Conservation (phyloP, 2,113 vertebrate genomes). For the Syngnathus floridae region DNA sequence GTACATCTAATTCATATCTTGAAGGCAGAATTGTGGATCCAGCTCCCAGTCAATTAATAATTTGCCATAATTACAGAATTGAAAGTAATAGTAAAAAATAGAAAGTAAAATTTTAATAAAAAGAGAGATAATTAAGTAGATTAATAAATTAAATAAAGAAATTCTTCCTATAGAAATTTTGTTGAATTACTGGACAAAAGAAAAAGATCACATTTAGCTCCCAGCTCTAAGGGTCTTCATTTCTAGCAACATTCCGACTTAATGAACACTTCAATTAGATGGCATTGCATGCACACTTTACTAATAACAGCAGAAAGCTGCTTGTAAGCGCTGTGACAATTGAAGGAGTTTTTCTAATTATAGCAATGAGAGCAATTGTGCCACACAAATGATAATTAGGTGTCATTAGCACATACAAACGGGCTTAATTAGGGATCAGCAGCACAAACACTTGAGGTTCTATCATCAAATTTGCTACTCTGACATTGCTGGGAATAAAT, state of each 20-base stretch:
- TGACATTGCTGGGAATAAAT: slow-evolving; percentile 45
- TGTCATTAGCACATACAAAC: slow-evolving; percentile 73
- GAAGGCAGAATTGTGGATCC: too few species aligned
- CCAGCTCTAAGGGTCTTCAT: slow-evolving; percentile 51
- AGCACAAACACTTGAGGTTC: slow-evolving; percentile 66
- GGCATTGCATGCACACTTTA: slow-evolving; percentile 72
- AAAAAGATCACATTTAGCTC: slow-evolving; percentile 11
- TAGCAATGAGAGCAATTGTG: slow-evolving; percentile 68
- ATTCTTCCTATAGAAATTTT: not conserved
- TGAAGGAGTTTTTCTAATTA: slow-evolving; percentile 72
- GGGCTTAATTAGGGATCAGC: slow-evolving; percentile 64
- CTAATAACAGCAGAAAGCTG: slow-evolving; percentile 65
- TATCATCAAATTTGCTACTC: slow-evolving; percentile 60
- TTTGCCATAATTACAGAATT: not conserved
- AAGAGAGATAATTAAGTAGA: not conserved
- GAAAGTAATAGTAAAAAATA: not conserved
- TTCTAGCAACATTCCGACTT: slow-evolving; percentile 64
- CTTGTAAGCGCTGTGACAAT: slow-evolving; percentile 59
- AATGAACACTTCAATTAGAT: slow-evolving; percentile 75
- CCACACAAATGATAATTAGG: slow-evolving; percentile 75
- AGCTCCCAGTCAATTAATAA: not conserved
- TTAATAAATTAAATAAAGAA: not conserved
- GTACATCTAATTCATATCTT: too few species aligned
- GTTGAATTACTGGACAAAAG: not conserved
- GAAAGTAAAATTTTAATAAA: not conserved